Percentiles rank a stretch among this genome's conserved stretches.
Evolutionary conservation across 2,797 vertebrate genomes (phyloP).

Genomic region (Spatula versicolor): DNA sequence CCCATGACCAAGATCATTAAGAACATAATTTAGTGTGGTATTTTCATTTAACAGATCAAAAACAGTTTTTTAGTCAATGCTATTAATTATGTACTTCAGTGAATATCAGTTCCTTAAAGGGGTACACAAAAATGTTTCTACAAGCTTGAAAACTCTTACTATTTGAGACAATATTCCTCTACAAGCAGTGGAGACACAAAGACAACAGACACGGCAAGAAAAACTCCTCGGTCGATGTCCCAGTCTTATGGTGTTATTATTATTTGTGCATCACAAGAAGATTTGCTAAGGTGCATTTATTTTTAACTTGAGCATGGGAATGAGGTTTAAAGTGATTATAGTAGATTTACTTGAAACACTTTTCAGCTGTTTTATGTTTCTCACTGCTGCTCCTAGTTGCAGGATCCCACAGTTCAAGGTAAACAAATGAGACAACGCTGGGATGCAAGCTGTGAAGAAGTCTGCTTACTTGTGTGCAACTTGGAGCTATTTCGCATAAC

Average conservation of each 20-base stretch:
- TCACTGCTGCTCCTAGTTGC: rapidly evolving
- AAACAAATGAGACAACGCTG: not conserved
- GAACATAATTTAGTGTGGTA: constrained; percentile 3
- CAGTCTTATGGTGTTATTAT: not conserved
- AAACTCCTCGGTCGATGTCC: rapidly evolving
- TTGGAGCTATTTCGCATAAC: constrained; percentile 3
- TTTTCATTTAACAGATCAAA: constrained; percentile 49
- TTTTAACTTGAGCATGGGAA: not conserved
- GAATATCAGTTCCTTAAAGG: constrained; percentile 13
- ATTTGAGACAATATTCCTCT: not conserved
- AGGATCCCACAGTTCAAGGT: not conserved
- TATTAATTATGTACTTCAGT: constrained; percentile 19
- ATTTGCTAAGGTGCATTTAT: not conserved
- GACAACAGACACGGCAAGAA: not conserved
- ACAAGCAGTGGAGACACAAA: not conserved
- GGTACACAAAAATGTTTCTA: not conserved
- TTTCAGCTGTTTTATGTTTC: not conserved
- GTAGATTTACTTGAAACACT: not conserved
- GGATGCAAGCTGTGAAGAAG: constrained; percentile 21
- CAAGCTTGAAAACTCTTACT: not conserved
- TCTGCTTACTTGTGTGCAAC: not conserved
- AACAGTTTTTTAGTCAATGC: constrained; percentile 7
- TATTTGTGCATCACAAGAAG: not conserved
- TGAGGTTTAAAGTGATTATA: not conserved
- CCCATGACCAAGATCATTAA: constrained; percentile 11